Percentiles rank a stretch among this genome's conserved stretches.
Conservation (phyloP, 2,797 vertebrate species). For the Danio jaintianensis region DNA sequence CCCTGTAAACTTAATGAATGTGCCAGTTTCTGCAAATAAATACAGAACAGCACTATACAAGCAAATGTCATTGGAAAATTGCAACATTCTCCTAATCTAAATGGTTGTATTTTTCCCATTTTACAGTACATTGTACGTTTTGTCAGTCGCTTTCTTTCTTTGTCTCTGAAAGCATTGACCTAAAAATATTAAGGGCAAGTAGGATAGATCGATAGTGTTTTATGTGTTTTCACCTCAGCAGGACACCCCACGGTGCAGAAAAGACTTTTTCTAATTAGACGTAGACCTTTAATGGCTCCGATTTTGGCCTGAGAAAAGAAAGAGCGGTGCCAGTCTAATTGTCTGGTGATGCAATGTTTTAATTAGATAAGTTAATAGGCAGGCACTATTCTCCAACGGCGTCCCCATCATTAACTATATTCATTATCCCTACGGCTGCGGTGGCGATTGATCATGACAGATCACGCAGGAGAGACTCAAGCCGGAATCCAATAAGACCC, state of each 20-base stretch:
- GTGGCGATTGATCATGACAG: constrained; percentile 76
- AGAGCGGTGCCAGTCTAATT: constrained; percentile 67
- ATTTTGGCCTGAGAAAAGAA: constrained; percentile 68
- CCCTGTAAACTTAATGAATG: background rate
- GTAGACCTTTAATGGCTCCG: constrained; percentile 73
- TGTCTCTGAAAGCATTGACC: constrained; percentile 31
- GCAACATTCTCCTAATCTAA: background rate
- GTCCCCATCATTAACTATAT: constrained; percentile 71
- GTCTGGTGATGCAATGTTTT: constrained; percentile 74
- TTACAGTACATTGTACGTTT: background rate
- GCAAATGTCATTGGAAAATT: background rate
- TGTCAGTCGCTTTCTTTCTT: background rate
- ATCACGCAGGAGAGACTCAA: constrained; percentile 60
- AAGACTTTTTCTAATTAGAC: constrained; percentile 79
- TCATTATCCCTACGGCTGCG: constrained; percentile 73
- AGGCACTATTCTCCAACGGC: constrained; percentile 69
- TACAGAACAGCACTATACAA: background rate
- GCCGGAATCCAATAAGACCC: constrained; percentile 52
- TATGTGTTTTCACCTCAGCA: constrained; percentile 72
- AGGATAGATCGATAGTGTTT: constrained; percentile 75
- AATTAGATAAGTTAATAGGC: constrained; percentile 80
- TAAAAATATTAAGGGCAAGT: constrained; percentile 44
- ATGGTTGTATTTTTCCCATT: background rate
- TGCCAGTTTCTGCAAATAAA: background rate
- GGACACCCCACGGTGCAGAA: constrained; percentile 72